Percentiles rank a stretch among this genome's conserved stretches.
Conservation (phyloP, 2,113 vertebrate genomes). For the Microtus oregoni region DNA sequence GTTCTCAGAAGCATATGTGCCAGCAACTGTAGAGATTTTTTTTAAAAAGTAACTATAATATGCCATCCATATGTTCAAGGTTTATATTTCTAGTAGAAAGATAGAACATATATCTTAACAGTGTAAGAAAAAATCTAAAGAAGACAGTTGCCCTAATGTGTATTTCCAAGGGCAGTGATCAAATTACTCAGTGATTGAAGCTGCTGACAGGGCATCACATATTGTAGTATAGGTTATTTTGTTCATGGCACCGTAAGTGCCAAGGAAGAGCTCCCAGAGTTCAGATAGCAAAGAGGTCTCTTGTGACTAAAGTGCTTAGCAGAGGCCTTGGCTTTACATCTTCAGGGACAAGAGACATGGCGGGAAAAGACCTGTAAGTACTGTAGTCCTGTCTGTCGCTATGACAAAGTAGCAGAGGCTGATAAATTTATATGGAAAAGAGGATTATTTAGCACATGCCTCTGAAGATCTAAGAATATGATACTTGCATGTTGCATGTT, state of each 20-base stretch:
- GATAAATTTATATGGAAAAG: not conserved
- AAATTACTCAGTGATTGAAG: not conserved
- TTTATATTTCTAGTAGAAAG: not conserved
- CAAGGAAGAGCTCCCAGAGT: not conserved
- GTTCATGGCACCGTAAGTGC: not conserved
- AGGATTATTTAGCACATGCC: not conserved
- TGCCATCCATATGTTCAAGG: not conserved
- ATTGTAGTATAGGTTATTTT: not conserved
- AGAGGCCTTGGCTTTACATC: not conserved
- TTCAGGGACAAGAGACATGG: not conserved
- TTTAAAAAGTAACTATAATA: not conserved
- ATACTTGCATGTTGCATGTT: not conserved
- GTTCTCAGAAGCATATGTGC: not conserved
- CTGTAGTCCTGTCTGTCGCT: not conserved
- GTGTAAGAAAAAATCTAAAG: not conserved
- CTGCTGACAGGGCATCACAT: not conserved
- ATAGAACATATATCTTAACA: not conserved
- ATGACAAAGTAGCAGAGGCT: not conserved
- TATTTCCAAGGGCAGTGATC: not conserved
- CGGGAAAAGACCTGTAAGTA: not conserved
- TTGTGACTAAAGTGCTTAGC: not conserved
- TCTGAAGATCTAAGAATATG: not conserved
- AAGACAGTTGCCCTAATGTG: not conserved
- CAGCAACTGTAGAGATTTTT: not conserved
- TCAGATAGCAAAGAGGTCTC: not conserved